Evolutionary conservation across 2,888 invertebrate species (phyloP), one percentile per base, ranked within the genome.

Genomic region (Cephus rjabovi): DNA sequence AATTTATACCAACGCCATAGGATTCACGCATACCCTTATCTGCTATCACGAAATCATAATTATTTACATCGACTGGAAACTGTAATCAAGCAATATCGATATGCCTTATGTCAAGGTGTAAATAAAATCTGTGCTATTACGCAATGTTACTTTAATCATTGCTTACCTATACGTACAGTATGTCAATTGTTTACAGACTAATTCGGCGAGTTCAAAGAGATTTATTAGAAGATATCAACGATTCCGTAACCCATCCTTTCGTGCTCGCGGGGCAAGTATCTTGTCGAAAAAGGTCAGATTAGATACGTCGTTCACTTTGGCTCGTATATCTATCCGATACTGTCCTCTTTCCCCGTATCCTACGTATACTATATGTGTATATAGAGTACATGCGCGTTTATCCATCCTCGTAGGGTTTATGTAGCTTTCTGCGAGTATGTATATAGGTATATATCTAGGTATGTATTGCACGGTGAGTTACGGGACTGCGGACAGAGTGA

Each of bases 401-500:
- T 34, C 33, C 71, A 71, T 34, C 71, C 33, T 34, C 71, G 33
- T 31, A 34, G 71, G 71, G 56, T 56, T 40, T 56, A 56, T 56
- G 56, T 56, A 56, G 56, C 56, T 56, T 56, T 23, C 71, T 34
- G 76, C 79, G 23, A 73, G 77, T 75, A 75, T 80, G 76, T 78
- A 79, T 82, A 81, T 86, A 84, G 84, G 84, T 82, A 81, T 80
- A 84, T 81, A 83, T 80, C 81, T 74, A 73, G 76, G 70, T 74
- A 79, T 75, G 74, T 75, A 75, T 68, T 76, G 73, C 4, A 83
- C 82, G 84, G 87, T 90, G 90, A 91, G 89, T 91, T 91, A 91
- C 91, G 90, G 87, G 87, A 82, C 89, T 90, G 91, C 87, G 90
- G 91, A 91, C 91, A 90, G 90, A 87, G 90, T 91, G 91, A 91